Evolutionary conservation across 2,113 vertebrate genomes (phyloP), one percentile per base, ranked within the genome.

Genomic region (Empidonax alnorum): DNA sequence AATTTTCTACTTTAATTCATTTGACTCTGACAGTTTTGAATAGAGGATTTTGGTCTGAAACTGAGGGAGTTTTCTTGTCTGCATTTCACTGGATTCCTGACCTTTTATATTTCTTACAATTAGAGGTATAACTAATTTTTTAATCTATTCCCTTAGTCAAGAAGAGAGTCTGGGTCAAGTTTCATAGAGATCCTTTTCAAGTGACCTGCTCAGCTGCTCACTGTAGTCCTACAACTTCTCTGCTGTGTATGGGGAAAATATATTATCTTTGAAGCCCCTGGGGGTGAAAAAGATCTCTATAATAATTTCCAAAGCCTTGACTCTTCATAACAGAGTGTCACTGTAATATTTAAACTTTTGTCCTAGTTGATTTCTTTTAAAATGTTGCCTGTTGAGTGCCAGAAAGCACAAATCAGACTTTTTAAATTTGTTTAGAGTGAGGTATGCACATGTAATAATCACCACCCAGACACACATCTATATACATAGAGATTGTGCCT

Each of bases 121-220:
- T 49, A 79, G 16, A 53, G 19, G 13, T 35, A 27, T 42, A 94
- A 74, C 4, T 6, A 30, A 41, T 93, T 87, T 47, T 30, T 39
- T 39, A 10, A 46, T 74, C 42, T 88, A 4, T 83, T 92, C 10
- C 33, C 9, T 83, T 31, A 63, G 33, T 66, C 13, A 0, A 87
- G 79, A 62, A 73, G 59, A 56, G 62, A 66, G 16, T 72, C 69
- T 75, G 39, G 20, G 53, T 75, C 62, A 68, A 17, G 56, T 71
- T 74, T 92, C 79, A 84, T 27, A 85, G 72, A 69, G 28, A 80
- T 82, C 49, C 82, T 91, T 82, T 88, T 83, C 68, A 85, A 87
- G 59, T 47, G 58, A 76, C 46, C 66, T 73, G 59, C 16, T 86
- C 80, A 93, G 67, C 33, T 95, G 46, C 37, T 84, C 74, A n/a